These are phyloP conservation scores for Jaculus jaculus DNA, from an alignment of 2,113 vertebrate genomes.

Conservation along the genomic window DNA sequence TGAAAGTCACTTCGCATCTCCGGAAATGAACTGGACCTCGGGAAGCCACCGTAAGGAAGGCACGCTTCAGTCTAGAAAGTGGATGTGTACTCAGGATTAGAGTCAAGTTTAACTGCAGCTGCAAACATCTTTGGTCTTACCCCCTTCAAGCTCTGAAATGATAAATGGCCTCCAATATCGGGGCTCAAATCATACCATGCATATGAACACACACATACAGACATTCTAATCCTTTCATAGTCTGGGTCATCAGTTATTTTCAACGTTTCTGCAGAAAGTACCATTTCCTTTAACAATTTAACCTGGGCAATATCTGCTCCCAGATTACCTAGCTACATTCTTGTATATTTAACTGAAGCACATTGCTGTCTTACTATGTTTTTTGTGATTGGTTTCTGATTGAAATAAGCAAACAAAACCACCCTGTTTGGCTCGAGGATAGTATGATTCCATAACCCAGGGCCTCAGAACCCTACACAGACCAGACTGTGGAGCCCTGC, in stretches of 20 bases:
- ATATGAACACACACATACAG: constrained; percentile 12
- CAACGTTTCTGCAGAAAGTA: constrained; percentile 55
- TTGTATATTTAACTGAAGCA: constrained; percentile 64
- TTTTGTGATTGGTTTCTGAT: constrained; percentile 72
- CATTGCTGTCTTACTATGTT: constrained; percentile 71
- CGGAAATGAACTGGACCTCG: fast-evolving
- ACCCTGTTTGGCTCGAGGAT: constrained; percentile 54
- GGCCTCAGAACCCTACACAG: constrained; percentile 79
- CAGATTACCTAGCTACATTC: constrained; percentile 32
- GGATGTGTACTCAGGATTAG: constrained; percentile 34
- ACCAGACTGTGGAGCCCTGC: constrained; percentile 78
- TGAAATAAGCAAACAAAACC: constrained; percentile 79
- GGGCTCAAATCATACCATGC: neutral
- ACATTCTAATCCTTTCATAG: constrained; percentile 40
- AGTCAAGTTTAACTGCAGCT: constrained; percentile 37
- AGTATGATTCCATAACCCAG: constrained; percentile 65
- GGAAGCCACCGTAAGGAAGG: neutral
- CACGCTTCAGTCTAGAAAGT: neutral
- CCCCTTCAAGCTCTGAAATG: constrained; percentile 33
- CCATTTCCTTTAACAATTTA: constrained; percentile 70
- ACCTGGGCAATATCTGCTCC: constrained; percentile 15
- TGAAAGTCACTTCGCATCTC: neutral
- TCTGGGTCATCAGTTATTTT: constrained; percentile 58
- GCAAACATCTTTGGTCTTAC: constrained; percentile 15
- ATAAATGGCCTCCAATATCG: constrained; percentile 48